These are phyloP conservation scores for Torymus tubicola DNA, from an alignment of 2,888 invertebrate genomes.

Conservation along the genomic window DNA sequence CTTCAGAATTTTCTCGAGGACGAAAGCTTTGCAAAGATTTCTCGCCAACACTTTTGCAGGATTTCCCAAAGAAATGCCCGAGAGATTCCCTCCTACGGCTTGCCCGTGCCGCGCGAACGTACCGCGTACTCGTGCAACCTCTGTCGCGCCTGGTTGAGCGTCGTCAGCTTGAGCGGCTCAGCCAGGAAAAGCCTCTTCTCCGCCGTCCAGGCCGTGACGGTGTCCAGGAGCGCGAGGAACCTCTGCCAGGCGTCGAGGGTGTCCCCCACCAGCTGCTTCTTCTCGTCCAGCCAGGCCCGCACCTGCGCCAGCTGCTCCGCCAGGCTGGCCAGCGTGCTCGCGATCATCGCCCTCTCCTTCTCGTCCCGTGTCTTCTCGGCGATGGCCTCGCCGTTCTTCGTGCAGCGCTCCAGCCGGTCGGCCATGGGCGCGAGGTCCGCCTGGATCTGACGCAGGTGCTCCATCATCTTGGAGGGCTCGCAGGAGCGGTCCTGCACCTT, in stretches of 20 bases:
- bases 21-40: no score
- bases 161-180: slow-evolving; percentile 87
- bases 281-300: slow-evolving; percentile 87
- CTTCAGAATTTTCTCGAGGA: no score
- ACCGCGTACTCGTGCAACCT: slow-evolving; percentile 93
- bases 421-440: slow-evolving; percentile 84
- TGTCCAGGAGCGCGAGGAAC: slow-evolving; percentile 89
- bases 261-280: slow-evolving; percentile 89
- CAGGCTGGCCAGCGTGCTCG: slow-evolving; percentile 85
- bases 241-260: slow-evolving; percentile 92
- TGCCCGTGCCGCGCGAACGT: slow-evolving; percentile 66
- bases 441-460: slow-evolving; percentile 86
- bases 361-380: slow-evolving; percentile 88
- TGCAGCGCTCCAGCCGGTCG: slow-evolving; percentile 87
- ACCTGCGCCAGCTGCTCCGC: slow-evolving; percentile 88
- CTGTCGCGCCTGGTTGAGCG: slow-evolving; percentile 88
- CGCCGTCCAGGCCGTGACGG: slow-evolving; percentile 89
- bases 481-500: slow-evolving; percentile 88
- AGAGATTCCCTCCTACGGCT: no score
- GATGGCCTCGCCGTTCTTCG: slow-evolving; percentile 87
- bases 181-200: slow-evolving; percentile 89
- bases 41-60: no score
- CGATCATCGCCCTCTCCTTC: slow-evolving; percentile 86
- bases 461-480: slow-evolving; percentile 87
- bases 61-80: no score